A percentile compares a stretch with the other conserved stretches of the same genome.
Evolutionary conservation across 2,113 vertebrate species (phyloP).

Genomic region (Festucalex cinctus): DNA sequence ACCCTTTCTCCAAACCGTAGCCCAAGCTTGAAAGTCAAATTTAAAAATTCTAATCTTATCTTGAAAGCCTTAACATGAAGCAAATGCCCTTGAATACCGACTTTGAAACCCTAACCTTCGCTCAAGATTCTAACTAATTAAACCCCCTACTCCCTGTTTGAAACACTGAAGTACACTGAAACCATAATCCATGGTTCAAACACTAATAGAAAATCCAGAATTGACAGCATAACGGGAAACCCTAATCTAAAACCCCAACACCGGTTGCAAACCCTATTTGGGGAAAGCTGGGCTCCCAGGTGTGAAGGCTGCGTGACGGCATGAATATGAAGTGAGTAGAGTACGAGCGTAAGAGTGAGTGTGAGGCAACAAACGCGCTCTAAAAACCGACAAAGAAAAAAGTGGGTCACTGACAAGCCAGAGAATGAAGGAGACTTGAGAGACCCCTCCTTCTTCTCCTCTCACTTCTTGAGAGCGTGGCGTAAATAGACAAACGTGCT

Average conservation of each 20-base stretch:
- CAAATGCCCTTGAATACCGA: no score
- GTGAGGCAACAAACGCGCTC: constrained; percentile 1
- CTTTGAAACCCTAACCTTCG: no score
- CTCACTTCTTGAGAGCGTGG: constrained; percentile 17
- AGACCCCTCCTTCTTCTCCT: constrained; percentile 11
- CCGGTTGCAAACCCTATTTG: neutral
- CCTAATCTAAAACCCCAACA: neutral
- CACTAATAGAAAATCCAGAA: no score
- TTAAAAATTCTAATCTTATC: no score
- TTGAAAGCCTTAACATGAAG: no score
- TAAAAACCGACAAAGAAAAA: constrained; percentile 40
- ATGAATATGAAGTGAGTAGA: constrained; percentile 34
- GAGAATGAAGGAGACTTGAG: constrained; percentile 42
- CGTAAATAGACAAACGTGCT: constrained; percentile 45
- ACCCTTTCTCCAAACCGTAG: no score
- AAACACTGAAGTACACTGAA: neutral
- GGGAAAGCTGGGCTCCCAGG: constrained; percentile 25
- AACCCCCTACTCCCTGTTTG: neutral
- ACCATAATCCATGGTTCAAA: no score
- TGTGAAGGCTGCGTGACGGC: constrained; percentile 31
- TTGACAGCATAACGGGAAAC: no score
- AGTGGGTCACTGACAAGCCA: constrained; percentile 58
- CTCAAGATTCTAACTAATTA: neutral
- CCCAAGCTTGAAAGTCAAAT: no score
- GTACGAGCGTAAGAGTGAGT: constrained; percentile 1